A percentile compares a stretch with the other conserved stretches of the same genome.
These are phyloP conservation scores for Mesocricetus auratus DNA, from an alignment of 2,113 vertebrate species.

Conservation along the genomic window DNA sequence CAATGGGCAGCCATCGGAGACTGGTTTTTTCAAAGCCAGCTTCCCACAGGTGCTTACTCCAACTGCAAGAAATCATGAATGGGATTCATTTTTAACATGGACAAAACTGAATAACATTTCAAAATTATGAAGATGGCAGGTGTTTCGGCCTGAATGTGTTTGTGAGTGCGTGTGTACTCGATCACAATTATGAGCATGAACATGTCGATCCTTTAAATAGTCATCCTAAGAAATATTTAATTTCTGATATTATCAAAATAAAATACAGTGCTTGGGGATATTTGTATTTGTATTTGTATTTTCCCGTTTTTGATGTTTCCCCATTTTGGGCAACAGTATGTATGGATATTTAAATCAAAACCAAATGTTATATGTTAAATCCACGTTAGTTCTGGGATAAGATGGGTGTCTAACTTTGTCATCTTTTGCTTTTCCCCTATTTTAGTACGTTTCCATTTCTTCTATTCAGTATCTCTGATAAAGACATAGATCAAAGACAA, in stretches of 20 bases:
- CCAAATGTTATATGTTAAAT: conserved; percentile 21
- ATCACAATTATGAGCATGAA: not conserved
- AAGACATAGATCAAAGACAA: not conserved
- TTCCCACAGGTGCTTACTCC: not conserved
- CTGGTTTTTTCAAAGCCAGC: not conserved
- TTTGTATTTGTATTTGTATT: not conserved
- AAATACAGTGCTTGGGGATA: not conserved
- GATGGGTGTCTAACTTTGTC: not conserved
- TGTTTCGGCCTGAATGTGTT: not conserved
- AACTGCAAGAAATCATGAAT: not conserved
- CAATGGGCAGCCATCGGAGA: conserved; percentile 2
- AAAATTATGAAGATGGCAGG: not conserved
- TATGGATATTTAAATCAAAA: conserved; percentile 47
- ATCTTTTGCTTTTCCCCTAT: conserved; percentile 8
- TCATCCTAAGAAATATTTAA: conserved; percentile 31
- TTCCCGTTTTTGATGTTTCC: conserved; percentile 23
- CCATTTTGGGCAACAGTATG: not conserved
- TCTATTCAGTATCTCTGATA: conserved; percentile 9
- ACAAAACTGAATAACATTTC: conserved; percentile 38
- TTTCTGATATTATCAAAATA: not conserved
- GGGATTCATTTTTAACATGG: not conserved
- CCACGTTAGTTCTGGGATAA: not conserved
- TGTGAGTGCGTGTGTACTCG: not conserved
- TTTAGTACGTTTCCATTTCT: not conserved
- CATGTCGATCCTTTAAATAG: not conserved